A percentile compares a stretch with the other conserved stretches of the same genome.
Evolutionary conservation across 2,888 invertebrate species (phyloP).

Genomic region (Trichogramma dendrolimi): DNA sequence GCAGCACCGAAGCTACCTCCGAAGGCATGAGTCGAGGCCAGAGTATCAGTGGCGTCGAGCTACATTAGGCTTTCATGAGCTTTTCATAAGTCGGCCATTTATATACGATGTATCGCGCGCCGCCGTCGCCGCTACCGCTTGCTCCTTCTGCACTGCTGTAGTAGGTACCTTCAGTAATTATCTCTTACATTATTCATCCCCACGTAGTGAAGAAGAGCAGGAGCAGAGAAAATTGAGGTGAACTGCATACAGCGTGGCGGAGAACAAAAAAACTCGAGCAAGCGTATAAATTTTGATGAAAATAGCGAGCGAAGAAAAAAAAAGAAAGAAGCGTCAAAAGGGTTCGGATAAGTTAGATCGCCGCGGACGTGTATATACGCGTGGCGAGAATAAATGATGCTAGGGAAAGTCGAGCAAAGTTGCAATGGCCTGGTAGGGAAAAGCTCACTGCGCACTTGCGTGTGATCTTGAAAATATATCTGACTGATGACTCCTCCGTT

Average conservation of each 20-base stretch:
- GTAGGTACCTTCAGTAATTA: slow-evolving; percentile 21
- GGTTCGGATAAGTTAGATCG: slow-evolving; percentile 1
- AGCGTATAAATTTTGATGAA: slow-evolving; percentile 13
- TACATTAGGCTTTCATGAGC: slow-evolving; percentile 27
- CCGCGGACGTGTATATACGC: no score
- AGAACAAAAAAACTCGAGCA: not conserved
- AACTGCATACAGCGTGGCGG: not conserved
- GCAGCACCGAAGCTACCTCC: no score
- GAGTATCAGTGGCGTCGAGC: slow-evolving; percentile 15
- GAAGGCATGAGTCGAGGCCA: slow-evolving; percentile 3
- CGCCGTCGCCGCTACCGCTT: not conserved
- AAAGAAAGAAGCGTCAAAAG: not conserved
- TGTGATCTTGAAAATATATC: no score
- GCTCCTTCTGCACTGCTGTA: not conserved
- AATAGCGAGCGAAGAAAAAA: not conserved
- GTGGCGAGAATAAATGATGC: no score
- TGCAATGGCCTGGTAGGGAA: no score
- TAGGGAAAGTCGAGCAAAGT: no score
- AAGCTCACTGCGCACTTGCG: no score
- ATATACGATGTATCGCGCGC: slow-evolving; percentile 21
- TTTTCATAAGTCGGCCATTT: slow-evolving; percentile 27
- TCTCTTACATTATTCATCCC: slow-evolving; percentile 26
- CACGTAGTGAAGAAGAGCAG: not conserved
- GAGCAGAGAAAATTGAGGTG: not conserved
- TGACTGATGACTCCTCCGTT: no score